phyloP scores from a whole-genome alignment of 2,797 vertebrate genomes.

The Microchirus variegatus region DNA sequence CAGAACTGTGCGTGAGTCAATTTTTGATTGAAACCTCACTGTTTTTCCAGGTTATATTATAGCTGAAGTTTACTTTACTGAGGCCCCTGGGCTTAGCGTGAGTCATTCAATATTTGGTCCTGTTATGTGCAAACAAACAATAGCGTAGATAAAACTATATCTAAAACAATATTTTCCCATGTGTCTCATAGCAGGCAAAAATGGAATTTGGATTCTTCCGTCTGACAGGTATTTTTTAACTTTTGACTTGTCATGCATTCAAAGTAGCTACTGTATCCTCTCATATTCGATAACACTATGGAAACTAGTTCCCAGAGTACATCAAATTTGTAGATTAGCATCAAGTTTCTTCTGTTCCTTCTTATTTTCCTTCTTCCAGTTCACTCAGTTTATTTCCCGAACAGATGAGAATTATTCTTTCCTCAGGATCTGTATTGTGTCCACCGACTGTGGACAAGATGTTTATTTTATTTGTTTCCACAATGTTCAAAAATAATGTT shows the following conservation, averaged over 20 bases:
- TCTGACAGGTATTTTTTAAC: conserved; percentile 45
- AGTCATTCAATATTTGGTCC: conserved; percentile 38
- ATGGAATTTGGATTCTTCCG: conserved; percentile 45
- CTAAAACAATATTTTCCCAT: conserved; percentile 26
- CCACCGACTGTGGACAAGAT: conserved; percentile 1
- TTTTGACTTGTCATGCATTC: conserved; percentile 39
- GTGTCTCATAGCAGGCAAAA: conserved; percentile 17
- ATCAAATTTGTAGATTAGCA: conserved; percentile 31
- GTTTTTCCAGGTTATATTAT: conserved; percentile 16
- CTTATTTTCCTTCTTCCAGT: conserved; percentile 2
- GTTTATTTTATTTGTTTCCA: too few relatives aligned
- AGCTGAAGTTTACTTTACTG: conserved; percentile 10
- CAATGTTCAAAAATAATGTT: background rate
- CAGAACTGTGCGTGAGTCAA: background rate
- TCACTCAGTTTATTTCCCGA: conserved; percentile 22
- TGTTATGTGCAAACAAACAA: conserved; percentile 18
- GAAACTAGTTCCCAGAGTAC: conserved; percentile 34
- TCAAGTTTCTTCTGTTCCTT: conserved; percentile 1
- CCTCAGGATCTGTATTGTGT: conserved; percentile 6
- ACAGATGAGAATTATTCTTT: conserved; percentile 3
- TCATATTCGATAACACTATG: conserved; percentile 28
- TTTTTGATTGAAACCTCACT: conserved; percentile 1
- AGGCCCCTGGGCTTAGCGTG: conserved; percentile 12
- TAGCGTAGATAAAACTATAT: background rate
- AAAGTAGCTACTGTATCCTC: conserved; percentile 1